Evolutionary conservation across 2,113 vertebrate genomes (phyloP).

Genomic region (Phylloscopus trochiloides): DNA sequence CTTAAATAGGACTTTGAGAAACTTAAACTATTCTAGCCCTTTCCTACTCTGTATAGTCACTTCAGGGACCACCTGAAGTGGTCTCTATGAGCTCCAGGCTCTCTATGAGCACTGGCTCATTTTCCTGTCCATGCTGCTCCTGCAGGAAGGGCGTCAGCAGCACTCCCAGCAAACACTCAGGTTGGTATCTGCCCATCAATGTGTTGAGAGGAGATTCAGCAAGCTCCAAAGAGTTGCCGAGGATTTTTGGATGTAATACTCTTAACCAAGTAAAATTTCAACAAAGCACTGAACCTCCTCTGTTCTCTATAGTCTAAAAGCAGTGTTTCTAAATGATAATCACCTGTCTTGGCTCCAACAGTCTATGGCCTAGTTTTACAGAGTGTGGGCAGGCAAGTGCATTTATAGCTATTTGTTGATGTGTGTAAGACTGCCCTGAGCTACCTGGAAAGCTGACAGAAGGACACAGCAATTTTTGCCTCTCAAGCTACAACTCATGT

Average conservation of each 20-base stretch:
- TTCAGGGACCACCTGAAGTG: neutral
- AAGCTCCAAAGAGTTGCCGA: neutral
- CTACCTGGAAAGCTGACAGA: neutral
- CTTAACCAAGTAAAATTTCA: neutral
- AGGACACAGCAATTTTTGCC: neutral
- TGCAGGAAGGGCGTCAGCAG: neutral
- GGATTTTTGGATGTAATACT: neutral
- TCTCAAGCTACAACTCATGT: accelerated
- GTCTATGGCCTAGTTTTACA: neutral
- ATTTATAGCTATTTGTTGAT: neutral
- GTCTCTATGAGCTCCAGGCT: neutral
- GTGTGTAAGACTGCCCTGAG: neutral
- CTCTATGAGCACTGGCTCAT: neutral
- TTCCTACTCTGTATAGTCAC: neutral
- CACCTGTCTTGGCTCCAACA: neutral
- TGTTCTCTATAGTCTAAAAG: neutral
- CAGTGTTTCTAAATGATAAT: neutral
- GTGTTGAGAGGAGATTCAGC: neutral
- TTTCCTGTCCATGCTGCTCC: neutral
- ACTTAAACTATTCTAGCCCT: accelerated
- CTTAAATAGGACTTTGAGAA: neutral
- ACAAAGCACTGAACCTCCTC: neutral
- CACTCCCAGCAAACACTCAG: accelerated
- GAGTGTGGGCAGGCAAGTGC: neutral
- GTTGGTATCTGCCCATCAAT: accelerated